Base-by-base conservation (phyloP, 2,113 vertebrate species). In the Cavia aperea region DNA sequence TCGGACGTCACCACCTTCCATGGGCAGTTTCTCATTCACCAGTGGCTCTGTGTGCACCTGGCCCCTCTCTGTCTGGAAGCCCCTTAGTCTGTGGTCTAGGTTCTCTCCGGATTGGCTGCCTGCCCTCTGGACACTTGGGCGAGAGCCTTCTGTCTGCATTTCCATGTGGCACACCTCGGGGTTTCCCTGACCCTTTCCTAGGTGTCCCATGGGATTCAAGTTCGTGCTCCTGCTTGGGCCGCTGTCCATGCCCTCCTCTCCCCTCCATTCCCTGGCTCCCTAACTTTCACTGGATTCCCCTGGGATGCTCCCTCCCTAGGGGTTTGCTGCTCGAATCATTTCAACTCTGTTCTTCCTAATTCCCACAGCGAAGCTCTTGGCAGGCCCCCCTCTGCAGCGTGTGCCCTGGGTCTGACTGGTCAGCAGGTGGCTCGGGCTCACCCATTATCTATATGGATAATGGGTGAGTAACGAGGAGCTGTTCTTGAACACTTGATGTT, bases 1-100 rank as follows among this genome's bases (percentile, higher is more conserved):
- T n/a, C 29, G 1, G 13, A 26, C 6, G 18, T 1, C 1, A 2
- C 26, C 10, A 2, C 10, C 9, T 10, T 6, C 29, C 31, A 0
- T 2, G 0, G 15, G 18, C 33, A 1, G 18, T 26, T 26, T 26
- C 43, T 4, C 6, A 1, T 1, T 65, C 13, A 0, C 19, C 16
- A 14, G 46, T 39, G 56, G 43, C 4, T 0, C 36, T 21, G 4
- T 13, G 33, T 1, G 12, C 12, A 3, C 24, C 5, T 0, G n/a
- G 4, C 36, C 10, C 54, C 46, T 31, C 23, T n/a, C 11, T 58
- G 60, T 70, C 66, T 39, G n/a, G 75, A 70, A 46, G 46, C 13
- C 3, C 4, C 3, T 68, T 12, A 68, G 31, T 16, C 26, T 51
- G 46, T 43, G 70, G 4, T 66, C 18, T 16, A 36, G 66, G 33